Base-by-base conservation (phyloP, 2,113 vertebrate species). In the Lonchura striata region DNA sequence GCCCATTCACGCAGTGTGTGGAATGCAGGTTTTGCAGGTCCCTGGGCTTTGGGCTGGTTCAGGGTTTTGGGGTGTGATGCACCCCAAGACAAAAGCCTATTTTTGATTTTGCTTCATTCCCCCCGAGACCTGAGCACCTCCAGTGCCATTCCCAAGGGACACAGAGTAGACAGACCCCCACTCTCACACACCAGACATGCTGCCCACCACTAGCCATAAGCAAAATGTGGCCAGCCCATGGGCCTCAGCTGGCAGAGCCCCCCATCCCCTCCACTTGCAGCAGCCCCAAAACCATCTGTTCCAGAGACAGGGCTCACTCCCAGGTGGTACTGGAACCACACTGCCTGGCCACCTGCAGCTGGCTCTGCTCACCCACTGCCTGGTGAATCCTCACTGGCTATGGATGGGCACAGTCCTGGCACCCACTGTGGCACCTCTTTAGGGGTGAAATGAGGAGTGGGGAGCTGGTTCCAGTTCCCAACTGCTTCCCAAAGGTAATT, bases 141-240 rank as follows among this genome's bases (percentile, higher is more conserved):
- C 19, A n/a, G 31, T 70, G 72, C n/a, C 69, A 27, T 54, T 88
- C 23, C 47, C 3, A 5, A 42, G 54, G 31, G 15, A 44, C 41
- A 37, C 39, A 69, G 25, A 35, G 31, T 1, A 2, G 49, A 23
- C 21, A 76, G n/a, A 44, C 7, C 15, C 24, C 16, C 27, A 16
- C 11, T 74, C 0, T 0, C 25, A 63, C 15, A 31, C 17, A 28
- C 30, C 1, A 3, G 50, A 21, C 13, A 7, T 63, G 68, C n/a
- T 52, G 21, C 19, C 31, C 37, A 77, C 24, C 27, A 65, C 15
- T 16, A 77, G 35, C 72, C n/a, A 39, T 6, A 17, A 37, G 9
- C 21, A 59, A 46, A 63, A 39, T 0, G 1, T 10, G 17, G 30
- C 44, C 0, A 3, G 61, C 11, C 17, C 61, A 27, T 1, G 9